phyloP scores from a whole-genome alignment of 2,888 invertebrate species.

The Morpho deidamia region DNA sequence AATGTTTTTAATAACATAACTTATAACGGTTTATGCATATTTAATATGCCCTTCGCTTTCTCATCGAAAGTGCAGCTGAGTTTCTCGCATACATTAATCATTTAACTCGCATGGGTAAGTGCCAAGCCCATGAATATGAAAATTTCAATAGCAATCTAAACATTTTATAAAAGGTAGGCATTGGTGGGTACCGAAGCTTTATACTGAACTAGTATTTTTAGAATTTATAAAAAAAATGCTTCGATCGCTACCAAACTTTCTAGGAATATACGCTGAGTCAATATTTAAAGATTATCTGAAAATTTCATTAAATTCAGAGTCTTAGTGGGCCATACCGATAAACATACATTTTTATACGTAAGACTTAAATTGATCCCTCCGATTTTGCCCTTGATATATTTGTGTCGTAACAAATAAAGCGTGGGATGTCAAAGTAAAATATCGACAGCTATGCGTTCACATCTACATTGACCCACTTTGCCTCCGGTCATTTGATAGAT shows the following conservation, averaged over 20 bases:
- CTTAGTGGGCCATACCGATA: no score
- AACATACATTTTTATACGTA: no score
- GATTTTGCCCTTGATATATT: background rate
- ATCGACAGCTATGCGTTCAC: background rate
- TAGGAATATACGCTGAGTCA: no score
- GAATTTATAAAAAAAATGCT: no score
- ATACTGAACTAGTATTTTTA: no score
- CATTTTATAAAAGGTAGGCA: no score
- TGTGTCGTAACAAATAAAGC: background rate
- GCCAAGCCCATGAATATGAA: conserved; percentile 13
- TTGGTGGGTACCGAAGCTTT: no score
- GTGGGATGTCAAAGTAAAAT: background rate
- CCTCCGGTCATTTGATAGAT: background rate
- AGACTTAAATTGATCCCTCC: no score
- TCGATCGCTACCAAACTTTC: no score
- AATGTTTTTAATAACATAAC: background rate
- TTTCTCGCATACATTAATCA: conserved; percentile 19
- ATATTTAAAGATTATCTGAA: no score
- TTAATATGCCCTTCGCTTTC: conserved; percentile 10
- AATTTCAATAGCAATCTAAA: conserved; percentile 5
- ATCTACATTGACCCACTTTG: background rate
- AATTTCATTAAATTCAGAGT: no score
- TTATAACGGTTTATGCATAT: conserved; percentile 14
- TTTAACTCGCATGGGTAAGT: conserved; percentile 15
- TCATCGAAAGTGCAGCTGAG: conserved; percentile 11